Conservation (phyloP, 1,140 invertebrate genomes). For the Drosophila santomea region DNA sequence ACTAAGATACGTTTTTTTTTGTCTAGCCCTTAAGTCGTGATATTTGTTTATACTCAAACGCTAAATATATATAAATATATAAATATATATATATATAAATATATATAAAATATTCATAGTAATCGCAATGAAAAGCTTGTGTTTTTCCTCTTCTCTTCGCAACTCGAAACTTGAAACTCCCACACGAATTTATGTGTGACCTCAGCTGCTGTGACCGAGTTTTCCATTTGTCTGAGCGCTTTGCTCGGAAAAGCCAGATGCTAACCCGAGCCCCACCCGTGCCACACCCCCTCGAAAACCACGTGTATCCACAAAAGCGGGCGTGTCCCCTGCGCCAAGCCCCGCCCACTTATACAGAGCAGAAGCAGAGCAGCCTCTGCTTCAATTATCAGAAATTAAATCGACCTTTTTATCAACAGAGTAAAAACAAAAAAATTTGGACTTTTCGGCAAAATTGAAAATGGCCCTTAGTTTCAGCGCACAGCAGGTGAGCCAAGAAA, state of each 20-base stretch:
- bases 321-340: not conserved
- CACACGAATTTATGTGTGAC: not conserved
- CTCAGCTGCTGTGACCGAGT: conserved; percentile 56
- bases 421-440: not conserved
- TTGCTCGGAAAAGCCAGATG: conserved; percentile 60
- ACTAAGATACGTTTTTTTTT: conserved; percentile 29
- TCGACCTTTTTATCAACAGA: not conserved
- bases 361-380: conserved; percentile 10
- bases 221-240: conserved; percentile 64
- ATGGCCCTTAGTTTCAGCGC: not conserved
- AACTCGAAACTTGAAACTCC: not conserved
- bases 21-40: conserved; percentile 64
- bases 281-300: not conserved
- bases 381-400: not conserved
- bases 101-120: not conserved
- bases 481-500: conserved; percentile 1
- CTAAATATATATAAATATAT: conserved; percentile 29
- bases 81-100: conserved; percentile 21
- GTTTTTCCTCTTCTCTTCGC: too few relatives aligned
- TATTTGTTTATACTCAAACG: conserved; percentile 58
- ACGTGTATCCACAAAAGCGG: conserved; percentile 7
- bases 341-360: not conserved
- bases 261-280: conserved; percentile 11
- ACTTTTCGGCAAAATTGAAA: not conserved
- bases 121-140: not conserved